These are phyloP conservation scores for Philypnodon macrostomus DNA, from an alignment of 2,797 vertebrate genomes.

Conservation along the genomic window DNA sequence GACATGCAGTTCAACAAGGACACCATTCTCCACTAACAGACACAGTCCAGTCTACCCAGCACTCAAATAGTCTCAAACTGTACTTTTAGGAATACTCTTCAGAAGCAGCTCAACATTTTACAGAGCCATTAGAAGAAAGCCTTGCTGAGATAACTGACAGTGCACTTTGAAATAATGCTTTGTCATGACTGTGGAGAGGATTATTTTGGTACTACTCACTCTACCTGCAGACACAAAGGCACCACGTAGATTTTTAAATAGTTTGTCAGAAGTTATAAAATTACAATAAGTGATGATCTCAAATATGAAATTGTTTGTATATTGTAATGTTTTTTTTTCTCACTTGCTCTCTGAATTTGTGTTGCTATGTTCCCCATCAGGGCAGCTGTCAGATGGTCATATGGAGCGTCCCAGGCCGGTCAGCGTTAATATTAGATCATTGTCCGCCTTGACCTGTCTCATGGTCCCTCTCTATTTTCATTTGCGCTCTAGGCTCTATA, in stretches of 20 bases:
- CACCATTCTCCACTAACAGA: constrained; percentile 40
- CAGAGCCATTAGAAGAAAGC: constrained; percentile 9
- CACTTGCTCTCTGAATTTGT: background rate
- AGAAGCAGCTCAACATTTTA: background rate
- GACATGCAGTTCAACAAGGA: constrained; percentile 44
- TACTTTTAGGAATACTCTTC: constrained; percentile 11
- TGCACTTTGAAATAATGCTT: constrained; percentile 9
- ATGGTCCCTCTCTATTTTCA: constrained; percentile 38
- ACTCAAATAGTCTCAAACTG: constrained; percentile 8
- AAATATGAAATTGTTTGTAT: no score
- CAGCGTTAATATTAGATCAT: background rate
- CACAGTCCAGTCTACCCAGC: constrained; percentile 5
- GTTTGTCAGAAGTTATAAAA: constrained; percentile 9
- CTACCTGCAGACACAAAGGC: background rate
- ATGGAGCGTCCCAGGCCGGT: background rate
- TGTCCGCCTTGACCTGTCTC: constrained; percentile 14
- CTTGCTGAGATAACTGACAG: constrained; percentile 2
- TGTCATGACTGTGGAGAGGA: constrained; percentile 13
- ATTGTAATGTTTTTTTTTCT: no score
- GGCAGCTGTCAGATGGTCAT: constrained; percentile 1
- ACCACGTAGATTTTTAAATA: constrained; percentile 2
- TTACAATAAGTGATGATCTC: background rate
- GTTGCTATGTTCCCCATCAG: background rate
- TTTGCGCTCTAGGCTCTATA: constrained; percentile 39
- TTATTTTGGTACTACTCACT: background rate